These are phyloP conservation scores for Orthosia cruda DNA, from an alignment of 2,888 invertebrate species.

Conservation along the genomic window DNA sequence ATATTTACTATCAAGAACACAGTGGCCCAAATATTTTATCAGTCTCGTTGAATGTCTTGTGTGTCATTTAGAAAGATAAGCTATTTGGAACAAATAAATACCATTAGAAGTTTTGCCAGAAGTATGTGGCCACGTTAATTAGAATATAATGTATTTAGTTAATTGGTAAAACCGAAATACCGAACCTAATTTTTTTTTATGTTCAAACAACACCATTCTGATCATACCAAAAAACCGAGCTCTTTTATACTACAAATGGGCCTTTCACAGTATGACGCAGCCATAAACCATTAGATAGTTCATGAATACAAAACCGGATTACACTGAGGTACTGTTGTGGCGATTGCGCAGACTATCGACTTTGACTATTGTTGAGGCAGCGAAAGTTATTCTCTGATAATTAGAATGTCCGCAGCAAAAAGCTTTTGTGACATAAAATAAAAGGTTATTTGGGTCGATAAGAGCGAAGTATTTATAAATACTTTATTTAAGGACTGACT, in stretches of 20 bases:
- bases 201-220: neutral
- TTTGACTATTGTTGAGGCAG: slow-evolving; percentile 22
- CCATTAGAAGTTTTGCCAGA: neutral
- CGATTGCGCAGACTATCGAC: slow-evolving; percentile 16
- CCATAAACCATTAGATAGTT: slow-evolving; percentile 4
- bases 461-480: slow-evolving; percentile 21
- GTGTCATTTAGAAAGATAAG: slow-evolving; percentile 14
- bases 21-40: slow-evolving; percentile 43
- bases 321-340: slow-evolving; percentile 14
- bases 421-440: slow-evolving; percentile 34
- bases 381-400: slow-evolving; percentile 36
- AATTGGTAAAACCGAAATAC: neutral
- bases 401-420: slow-evolving; percentile 25
- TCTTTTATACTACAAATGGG: slow-evolving; percentile 1
- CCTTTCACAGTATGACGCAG: slow-evolving; percentile 3
- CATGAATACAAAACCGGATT: slow-evolving; percentile 29
- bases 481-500: neutral
- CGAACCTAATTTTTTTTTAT: neutral
- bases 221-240: neutral
- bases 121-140: neutral
- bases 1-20: slow-evolving; percentile 2
- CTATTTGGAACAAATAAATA: slow-evolving; percentile 5
- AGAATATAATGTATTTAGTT: neutral
- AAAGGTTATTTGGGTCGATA: neutral
- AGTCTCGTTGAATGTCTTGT: neutral